Evolutionary conservation across 23 tunicate genomes (phyloP).

Genomic region (Diplosoma virens): DNA sequence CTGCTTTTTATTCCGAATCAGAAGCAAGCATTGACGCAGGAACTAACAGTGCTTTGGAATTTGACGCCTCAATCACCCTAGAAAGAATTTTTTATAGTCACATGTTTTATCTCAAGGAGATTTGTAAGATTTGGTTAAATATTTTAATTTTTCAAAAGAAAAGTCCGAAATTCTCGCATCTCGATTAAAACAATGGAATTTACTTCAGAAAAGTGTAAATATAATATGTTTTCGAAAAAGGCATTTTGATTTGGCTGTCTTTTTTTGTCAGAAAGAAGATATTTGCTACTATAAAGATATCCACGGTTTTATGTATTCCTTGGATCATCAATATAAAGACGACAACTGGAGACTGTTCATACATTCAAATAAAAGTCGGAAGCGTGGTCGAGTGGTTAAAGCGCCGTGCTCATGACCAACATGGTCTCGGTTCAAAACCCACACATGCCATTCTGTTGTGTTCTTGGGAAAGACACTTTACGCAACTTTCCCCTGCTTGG

Average conservation of each 20-base stretch:
- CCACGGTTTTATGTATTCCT: background rate
- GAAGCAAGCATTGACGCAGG: conserved; percentile 23
- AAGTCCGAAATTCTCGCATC: conserved; percentile 21
- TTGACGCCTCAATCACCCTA: background rate
- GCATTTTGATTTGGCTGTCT: too few relatives aligned
- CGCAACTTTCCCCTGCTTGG: too few relatives aligned
- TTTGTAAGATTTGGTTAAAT: conserved; percentile 11
- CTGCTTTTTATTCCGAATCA: background rate
- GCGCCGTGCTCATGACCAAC: too few relatives aligned
- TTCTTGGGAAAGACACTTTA: too few relatives aligned
- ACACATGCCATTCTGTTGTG: too few relatives aligned
- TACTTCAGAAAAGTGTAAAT: conserved; percentile 1
- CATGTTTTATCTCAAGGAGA: conserved; percentile 10
- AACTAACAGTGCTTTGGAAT: conserved; percentile 21
- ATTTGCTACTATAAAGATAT: conserved; percentile 1
- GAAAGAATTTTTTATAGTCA: background rate
- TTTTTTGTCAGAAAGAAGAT: background rate
- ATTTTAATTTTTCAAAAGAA: conserved; percentile 21
- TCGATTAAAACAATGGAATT: conserved; percentile 21
- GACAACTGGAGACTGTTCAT: conserved; percentile 29
- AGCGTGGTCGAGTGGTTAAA: too few relatives aligned
- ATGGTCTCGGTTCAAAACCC: too few relatives aligned
- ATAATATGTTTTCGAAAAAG: background rate
- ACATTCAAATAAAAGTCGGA: conserved; percentile 16
- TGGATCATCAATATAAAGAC: conserved; percentile 1